Percentiles rank a stretch among this genome's conserved stretches.
Evolutionary conservation across 1,140 invertebrate species (phyloP).

Genomic region (Nilaparvata lugens): DNA sequence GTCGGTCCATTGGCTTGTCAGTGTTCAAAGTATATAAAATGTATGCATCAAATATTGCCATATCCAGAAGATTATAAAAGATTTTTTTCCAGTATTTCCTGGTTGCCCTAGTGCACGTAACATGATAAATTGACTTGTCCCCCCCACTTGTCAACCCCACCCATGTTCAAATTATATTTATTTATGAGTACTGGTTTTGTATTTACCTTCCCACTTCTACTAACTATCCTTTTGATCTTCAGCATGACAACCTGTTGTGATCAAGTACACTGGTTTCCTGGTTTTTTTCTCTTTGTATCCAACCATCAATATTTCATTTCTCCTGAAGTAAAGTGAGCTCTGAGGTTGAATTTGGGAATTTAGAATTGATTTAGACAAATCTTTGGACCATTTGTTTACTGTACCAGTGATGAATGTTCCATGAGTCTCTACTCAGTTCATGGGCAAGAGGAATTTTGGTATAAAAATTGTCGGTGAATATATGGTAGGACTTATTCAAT

Average conservation of each 20-base stretch:
- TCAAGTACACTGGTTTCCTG: background rate
- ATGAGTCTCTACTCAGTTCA: background rate
- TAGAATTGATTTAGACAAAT: background rate
- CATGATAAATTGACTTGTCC: conserved; percentile 1
- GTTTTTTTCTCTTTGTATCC: background rate
- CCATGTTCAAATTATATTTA: too few relatives aligned
- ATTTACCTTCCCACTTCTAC: background rate
- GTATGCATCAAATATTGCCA: too few relatives aligned
- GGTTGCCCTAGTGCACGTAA: conserved; percentile 1
- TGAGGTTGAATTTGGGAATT: background rate
- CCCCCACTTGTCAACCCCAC: background rate
- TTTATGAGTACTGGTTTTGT: too few relatives aligned
- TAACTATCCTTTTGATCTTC: background rate
- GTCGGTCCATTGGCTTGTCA: too few relatives aligned
- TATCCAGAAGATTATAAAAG: conserved; percentile 11
- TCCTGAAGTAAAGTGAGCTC: background rate
- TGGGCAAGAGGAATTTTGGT: conserved; percentile 8
- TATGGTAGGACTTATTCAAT: conserved; percentile 7
- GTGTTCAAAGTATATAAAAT: too few relatives aligned
- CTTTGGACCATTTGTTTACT: conserved; percentile 9
- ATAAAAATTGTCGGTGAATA: conserved; percentile 11
- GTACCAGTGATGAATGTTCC: conserved; percentile 6
- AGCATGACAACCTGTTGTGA: too few relatives aligned
- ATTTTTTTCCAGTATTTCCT: conserved; percentile 8
- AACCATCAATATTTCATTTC: too few relatives aligned